Base-by-base conservation (phyloP, 2,113 vertebrate genomes). In the Raphicerus campestris region DNA sequence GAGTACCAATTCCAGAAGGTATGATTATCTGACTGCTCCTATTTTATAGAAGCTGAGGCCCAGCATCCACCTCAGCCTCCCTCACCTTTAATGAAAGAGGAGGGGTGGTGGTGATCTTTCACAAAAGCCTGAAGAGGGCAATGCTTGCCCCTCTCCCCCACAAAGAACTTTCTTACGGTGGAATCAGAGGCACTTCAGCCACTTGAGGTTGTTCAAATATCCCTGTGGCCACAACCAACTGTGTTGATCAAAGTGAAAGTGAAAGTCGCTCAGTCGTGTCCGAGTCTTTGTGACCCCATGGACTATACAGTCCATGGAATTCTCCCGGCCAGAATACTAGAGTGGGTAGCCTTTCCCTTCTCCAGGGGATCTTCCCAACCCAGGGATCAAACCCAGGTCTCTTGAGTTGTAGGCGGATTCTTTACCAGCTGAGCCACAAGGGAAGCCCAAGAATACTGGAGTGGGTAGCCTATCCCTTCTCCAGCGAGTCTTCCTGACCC, bases 251-350 rank as follows among this genome's bases (percentile, higher is more conserved):
- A 78, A 85, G 60, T 28, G 28, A 13, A 35, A 35, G n/a, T 66
- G 66, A 39, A 70, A 39, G 10, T 70, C 0, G 0, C n/a, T 73
- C n/a, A 73, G 66, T 39, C 0, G n/a, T 39, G 66, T 22, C 19
- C 0, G 10, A 73, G 10, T 39, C n/a, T 39, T 70, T 22, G n/a
- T 70, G 66, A 70, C n/a, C 66, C 19, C 66, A 10, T 20, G 63
- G n/a, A 66, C 17, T 35, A 5, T 20, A 20, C 0, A 70, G 66
- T 22, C n/a, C 66, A 11, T 11, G 66, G n/a, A 39, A 39, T 70
- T 70, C 66, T 70, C n/a, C 66, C 0, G 2, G 66, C 66, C 66
- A 70, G 66, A 22, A 35, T 39, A 39, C 66, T 39, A n/a, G 66
- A 70, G 63, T 70, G 63, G n/a, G n/a, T 70, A 10, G 63, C 63